phyloP scores from a whole-genome alignment of 2,797 vertebrate species.

The Craterocephalus amniculus region DNA sequence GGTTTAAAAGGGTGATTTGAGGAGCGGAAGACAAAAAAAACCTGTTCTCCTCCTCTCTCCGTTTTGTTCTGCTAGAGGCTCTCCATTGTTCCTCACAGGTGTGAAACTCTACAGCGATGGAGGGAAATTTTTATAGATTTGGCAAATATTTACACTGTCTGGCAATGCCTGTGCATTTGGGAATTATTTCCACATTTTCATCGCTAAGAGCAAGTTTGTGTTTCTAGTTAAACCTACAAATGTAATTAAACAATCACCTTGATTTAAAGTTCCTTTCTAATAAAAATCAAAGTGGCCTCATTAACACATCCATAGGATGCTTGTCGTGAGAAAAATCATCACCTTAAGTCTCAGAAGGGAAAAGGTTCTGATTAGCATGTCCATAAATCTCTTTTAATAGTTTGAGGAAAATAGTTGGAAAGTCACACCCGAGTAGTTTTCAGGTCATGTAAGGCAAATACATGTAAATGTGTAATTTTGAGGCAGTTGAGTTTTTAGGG shows the following conservation, averaged over 20 bases:
- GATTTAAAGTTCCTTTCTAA: background rate
- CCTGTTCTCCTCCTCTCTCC: conserved; percentile 29
- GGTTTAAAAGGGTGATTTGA: conserved; percentile 26
- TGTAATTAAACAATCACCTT: background rate
- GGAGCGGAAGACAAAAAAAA: conserved; percentile 47
- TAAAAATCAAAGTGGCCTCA: too few species aligned
- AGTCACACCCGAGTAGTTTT: too few species aligned
- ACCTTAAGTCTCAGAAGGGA: too few species aligned
- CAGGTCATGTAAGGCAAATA: too few species aligned
- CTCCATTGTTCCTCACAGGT: conserved; percentile 44
- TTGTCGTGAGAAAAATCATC: too few species aligned
- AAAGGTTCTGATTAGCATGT: too few species aligned
- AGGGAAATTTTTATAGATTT: conserved; percentile 44
- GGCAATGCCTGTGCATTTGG: background rate
- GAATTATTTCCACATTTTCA: conserved; percentile 12
- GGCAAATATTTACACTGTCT: conserved; percentile 22
- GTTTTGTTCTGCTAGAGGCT: conserved; percentile 59
- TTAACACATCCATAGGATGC: too few species aligned
- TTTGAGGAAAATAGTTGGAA: too few species aligned
- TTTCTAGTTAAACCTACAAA: conserved; percentile 33
- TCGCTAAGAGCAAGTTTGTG: conserved; percentile 37
- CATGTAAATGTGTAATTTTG: too few species aligned
- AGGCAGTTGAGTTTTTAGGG: too few species aligned
- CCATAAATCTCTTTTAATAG: too few species aligned
- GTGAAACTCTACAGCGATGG: conserved; percentile 26